phyloP scores from a whole-genome alignment of 2,888 invertebrate species.

The Lepidonotus clava region DNA sequence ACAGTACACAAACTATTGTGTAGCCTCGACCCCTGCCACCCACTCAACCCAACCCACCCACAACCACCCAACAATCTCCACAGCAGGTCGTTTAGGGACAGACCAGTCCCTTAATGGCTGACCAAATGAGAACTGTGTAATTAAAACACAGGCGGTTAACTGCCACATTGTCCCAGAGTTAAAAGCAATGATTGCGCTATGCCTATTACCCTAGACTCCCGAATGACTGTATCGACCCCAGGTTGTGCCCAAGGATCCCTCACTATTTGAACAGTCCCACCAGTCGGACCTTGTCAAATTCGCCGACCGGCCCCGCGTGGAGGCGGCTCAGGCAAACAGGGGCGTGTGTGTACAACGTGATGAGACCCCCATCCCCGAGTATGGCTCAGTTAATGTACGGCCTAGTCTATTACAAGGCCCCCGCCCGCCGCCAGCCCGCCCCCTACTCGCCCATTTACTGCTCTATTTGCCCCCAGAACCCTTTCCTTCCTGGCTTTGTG shows the following conservation, averaged over 20 bases:
- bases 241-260: neutral
- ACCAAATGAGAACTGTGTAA: no score
- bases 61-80: neutral
- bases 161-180: neutral
- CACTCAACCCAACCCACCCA: neutral
- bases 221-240: neutral
- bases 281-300: slow-evolving; percentile 3
- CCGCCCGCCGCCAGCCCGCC: no score
- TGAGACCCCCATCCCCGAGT: neutral
- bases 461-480: neutral
- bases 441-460: neutral
- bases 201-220: neutral
- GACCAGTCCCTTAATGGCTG: no score
- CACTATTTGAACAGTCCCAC: neutral
- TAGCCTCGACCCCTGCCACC: no score
- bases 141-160: neutral
- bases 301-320: no score
- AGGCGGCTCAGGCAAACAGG: neutral
- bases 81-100: no score
- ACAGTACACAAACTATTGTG: no score
- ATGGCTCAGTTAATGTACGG: neutral
- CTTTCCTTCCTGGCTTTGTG: neutral
- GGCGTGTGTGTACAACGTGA: neutral
- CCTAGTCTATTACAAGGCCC: no score
- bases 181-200: neutral